These are phyloP conservation scores for Tenthredo amoena DNA, from an alignment of 2,888 invertebrate species.

Conservation along the genomic window DNA sequence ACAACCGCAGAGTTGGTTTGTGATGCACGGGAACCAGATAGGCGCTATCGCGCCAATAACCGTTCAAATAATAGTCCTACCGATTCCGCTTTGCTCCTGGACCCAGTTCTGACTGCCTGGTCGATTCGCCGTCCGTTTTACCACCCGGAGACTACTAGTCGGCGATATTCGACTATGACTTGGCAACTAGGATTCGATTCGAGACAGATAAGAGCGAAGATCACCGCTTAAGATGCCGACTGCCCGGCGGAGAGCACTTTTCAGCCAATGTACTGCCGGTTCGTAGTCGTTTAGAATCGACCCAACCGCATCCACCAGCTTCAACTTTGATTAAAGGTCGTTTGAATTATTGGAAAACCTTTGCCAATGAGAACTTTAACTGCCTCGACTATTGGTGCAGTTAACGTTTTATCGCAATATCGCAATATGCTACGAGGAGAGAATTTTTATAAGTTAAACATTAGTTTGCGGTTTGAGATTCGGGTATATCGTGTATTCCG, in stretches of 20 bases:
- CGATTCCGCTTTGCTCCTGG: slow-evolving; percentile 11
- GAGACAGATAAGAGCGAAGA: slow-evolving; percentile 55
- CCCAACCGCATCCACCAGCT: neutral
- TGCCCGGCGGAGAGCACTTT: slow-evolving; percentile 43
- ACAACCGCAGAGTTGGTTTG: slow-evolving; percentile 73
- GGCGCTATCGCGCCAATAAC: slow-evolving; percentile 75
- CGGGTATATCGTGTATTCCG: neutral
- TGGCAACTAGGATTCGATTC: slow-evolving; percentile 68
- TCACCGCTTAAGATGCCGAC: slow-evolving; percentile 50
- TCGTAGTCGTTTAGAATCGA: slow-evolving; percentile 2
- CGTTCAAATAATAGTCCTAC: slow-evolving; percentile 73
- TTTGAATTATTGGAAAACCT: slow-evolving; percentile 14
- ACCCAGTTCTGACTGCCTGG: slow-evolving; percentile 1
- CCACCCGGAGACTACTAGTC: neutral
- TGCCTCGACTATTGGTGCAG: neutral
- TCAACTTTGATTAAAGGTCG: slow-evolving; percentile 36
- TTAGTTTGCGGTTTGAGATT: too few species aligned
- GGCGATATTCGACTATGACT: slow-evolving; percentile 59
- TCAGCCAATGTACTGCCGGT: slow-evolving; percentile 21
- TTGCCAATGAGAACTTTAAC: slow-evolving; percentile 16
- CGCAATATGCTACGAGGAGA: neutral
- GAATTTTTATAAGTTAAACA: too few species aligned
- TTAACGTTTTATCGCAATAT: neutral
- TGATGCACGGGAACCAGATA: slow-evolving; percentile 73
- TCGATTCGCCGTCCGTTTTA: neutral